Percentiles rank a stretch among this genome's conserved stretches.
phyloP scores from a whole-genome alignment of 1,140 invertebrate genomes.

The Drosophila lacteicornis region DNA sequence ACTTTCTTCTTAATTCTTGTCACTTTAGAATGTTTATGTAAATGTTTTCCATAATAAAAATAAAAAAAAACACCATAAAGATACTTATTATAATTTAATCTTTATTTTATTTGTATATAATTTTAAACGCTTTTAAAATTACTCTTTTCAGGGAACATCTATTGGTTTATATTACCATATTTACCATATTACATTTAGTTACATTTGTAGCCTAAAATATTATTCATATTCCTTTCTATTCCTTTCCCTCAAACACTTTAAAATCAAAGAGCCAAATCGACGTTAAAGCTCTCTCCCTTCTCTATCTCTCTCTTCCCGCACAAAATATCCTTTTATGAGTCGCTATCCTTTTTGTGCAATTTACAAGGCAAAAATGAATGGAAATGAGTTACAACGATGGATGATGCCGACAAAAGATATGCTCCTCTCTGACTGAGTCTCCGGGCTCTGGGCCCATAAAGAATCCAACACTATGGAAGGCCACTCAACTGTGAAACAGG shows the following conservation, averaged over 20 bases:
- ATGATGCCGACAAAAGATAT: slow-evolving; percentile 74
- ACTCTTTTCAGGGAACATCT: background rate
- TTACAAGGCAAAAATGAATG: slow-evolving; percentile 70
- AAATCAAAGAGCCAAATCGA: background rate
- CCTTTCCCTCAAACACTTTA: slow-evolving; percentile 5
- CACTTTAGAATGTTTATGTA: too few relatives aligned
- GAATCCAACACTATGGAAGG: slow-evolving; percentile 59
- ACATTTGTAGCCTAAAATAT: too few relatives aligned
- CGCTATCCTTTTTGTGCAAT: slow-evolving; percentile 65
- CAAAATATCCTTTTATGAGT: slow-evolving; percentile 46
- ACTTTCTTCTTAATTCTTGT: background rate
- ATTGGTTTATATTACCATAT: too few relatives aligned
- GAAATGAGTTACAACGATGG: slow-evolving; percentile 68
- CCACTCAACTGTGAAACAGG: slow-evolving; percentile 81
- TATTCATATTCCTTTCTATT: background rate
- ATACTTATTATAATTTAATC: background rate
- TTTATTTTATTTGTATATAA: background rate
- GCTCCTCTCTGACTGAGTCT: slow-evolving; percentile 31
- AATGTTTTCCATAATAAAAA: background rate
- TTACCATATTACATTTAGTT: too few relatives aligned
- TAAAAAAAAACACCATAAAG: background rate
- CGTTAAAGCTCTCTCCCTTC: slow-evolving; percentile 1
- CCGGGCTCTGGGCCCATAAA: slow-evolving; percentile 55
- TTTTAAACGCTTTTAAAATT: background rate
- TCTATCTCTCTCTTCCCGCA: background rate